Percentiles rank a stretch among this genome's conserved stretches.
Evolutionary conservation across 2,113 vertebrate species (phyloP).

Genomic region (Orientallactaga bullata): DNA sequence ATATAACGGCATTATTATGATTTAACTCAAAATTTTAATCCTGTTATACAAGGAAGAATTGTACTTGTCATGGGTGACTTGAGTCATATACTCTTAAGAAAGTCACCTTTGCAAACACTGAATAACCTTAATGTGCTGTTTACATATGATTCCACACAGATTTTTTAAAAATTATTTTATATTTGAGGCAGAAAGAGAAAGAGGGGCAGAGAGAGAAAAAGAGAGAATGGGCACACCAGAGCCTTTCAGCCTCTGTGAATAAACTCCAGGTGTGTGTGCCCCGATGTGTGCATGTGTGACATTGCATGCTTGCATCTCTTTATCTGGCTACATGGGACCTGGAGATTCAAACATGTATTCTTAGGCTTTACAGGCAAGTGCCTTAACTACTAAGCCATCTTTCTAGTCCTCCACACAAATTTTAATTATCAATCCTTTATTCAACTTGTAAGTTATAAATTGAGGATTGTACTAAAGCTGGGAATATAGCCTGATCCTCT

Average conservation of each 20-base stretch:
- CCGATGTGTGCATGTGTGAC: too few relatives aligned
- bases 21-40: not conserved
- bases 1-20: not conserved
- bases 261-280: too few relatives aligned
- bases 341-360: too few relatives aligned
- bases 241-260: too few relatives aligned
- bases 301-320: too few relatives aligned
- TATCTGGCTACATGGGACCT: too few relatives aligned
- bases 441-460: not conserved
- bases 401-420: not conserved
- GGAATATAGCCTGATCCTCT: not conserved
- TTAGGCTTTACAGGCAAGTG: too few relatives aligned
- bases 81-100: not conserved
- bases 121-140: not conserved
- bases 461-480: constrained; percentile 10
- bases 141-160: not conserved
- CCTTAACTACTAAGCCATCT: too few relatives aligned
- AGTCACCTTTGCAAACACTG: not conserved
- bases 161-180: not conserved
- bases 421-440: not conserved
- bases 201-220: too few relatives aligned
- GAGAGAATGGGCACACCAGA: too few relatives aligned
- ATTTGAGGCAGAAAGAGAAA: too few relatives aligned
- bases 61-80: not conserved
- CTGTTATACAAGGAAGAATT: not conserved